Conservation (phyloP, 2,888 invertebrate genomes). For the Pogonocherus hispidulus region DNA sequence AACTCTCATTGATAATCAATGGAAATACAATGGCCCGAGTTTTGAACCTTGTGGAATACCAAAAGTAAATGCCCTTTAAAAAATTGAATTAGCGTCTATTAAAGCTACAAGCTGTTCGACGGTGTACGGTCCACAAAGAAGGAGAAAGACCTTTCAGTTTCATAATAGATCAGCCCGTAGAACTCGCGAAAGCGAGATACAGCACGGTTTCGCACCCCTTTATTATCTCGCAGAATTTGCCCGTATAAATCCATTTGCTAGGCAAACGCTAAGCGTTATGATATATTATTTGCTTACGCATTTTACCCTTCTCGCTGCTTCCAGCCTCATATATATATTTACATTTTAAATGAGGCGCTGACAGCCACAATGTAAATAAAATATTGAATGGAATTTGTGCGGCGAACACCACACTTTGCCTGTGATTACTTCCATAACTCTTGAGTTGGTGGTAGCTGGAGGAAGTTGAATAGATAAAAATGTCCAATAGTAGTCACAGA, state of each 20-base stretch:
- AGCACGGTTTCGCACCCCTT: slow-evolving; percentile 32
- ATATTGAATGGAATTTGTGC: slow-evolving; percentile 26
- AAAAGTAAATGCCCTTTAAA: too few relatives aligned
- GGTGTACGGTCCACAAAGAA: neutral
- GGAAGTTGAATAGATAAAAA: too few relatives aligned
- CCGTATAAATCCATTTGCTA: slow-evolving; percentile 39
- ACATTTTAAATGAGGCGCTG: slow-evolving; percentile 27
- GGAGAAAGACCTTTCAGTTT: neutral
- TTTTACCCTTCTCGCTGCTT: slow-evolving; percentile 15
- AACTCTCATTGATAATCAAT: too few relatives aligned
- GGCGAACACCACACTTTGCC: neutral
- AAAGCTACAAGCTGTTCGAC: too few relatives aligned
- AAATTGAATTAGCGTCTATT: too few relatives aligned
- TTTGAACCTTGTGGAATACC: too few relatives aligned
- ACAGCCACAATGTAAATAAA: slow-evolving; percentile 25
- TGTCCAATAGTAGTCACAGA: too few relatives aligned
- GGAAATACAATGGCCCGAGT: too few relatives aligned
- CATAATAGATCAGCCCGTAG: slow-evolving; percentile 29
- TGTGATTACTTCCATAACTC: neutral
- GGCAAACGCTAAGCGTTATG: slow-evolving; percentile 25
- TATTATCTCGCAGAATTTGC: slow-evolving; percentile 45
- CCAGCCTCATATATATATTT: slow-evolving; percentile 17
- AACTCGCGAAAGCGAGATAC: slow-evolving; percentile 25
- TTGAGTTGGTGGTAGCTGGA: too few relatives aligned
- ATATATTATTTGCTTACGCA: slow-evolving; percentile 32